Evolutionary conservation across 1,140 invertebrate genomes (phyloP), one percentile per base, ranked within the genome.

Genomic region (Dinoponera quadriceps): DNA sequence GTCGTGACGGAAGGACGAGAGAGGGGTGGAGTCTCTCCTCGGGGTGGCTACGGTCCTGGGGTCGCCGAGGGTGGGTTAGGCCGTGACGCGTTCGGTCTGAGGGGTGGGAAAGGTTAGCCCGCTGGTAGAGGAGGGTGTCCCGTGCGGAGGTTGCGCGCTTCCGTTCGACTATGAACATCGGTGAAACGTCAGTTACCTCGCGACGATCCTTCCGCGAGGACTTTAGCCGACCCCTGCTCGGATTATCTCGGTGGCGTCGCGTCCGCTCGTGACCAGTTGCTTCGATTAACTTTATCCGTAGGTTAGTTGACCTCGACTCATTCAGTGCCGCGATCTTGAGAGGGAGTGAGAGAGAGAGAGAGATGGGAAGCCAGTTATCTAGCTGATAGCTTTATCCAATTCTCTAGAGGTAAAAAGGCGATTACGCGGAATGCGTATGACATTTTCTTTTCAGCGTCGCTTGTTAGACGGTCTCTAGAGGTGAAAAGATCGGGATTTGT

Each of bases 171-270:
- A 77, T 89, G 87, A 91, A 91, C 90, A 89, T 89, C 83, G 86
- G 75, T 75, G 77, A 88, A 86, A 90, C 92, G 90, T 88, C 91
- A 93, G 92, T 93, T 91, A 93, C 90, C 91, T 92, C 91, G 92
- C 92, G 91, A 93, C 91, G 86, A 92, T 91, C 91, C 89, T 89
- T 88, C 91, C 91, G 92, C 90, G 91, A 92, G 90, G 91, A 92
- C 85, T 90, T 86, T 69, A 25, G 13, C 54, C 86, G 78, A 48
- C 27, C 62, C 33, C 20, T 7, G 13, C 25, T 49, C 33, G 55
- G 44, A 38, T 80, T 27, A 44, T 33, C 60, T 80, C 29, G 38
- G 11, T 75, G 20, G 13, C 33, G 60, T 55, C 62, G 74, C 18
- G 9, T 55, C 48, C 14, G 27, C 18, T 65, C 13, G n/a, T 9